These are phyloP conservation scores for Euzophera pinguis DNA, from an alignment of 2,888 invertebrate species.

Conservation along the genomic window DNA sequence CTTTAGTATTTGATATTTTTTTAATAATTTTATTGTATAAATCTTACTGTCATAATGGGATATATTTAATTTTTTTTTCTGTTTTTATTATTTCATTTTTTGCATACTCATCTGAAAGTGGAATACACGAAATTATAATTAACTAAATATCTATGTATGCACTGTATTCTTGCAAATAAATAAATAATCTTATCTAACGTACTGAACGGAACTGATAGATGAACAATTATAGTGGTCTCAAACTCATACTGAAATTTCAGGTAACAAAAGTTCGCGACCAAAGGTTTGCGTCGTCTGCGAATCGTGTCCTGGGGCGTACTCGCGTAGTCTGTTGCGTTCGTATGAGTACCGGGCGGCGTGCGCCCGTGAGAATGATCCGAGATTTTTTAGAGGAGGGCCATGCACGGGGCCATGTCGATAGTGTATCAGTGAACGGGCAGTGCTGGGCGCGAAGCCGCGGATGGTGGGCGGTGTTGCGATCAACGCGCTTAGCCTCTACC, in stretches of 20 bases:
- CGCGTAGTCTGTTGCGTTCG: conserved; percentile 30
- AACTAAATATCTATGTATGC: too few relatives aligned
- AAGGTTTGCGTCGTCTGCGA: conserved; percentile 35
- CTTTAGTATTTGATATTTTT: too few relatives aligned
- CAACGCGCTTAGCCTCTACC: conserved; percentile 21
- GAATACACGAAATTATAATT: too few relatives aligned
- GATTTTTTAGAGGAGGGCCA: conserved; percentile 43
- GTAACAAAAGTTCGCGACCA: conserved; percentile 25
- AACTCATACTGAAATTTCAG: conserved; percentile 13
- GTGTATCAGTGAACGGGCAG: conserved; percentile 44
- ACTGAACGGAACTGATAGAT: background rate
- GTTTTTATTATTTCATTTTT: too few relatives aligned
- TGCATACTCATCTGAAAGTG: too few relatives aligned
- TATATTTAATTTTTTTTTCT: too few relatives aligned
- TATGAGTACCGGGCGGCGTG: conserved; percentile 25
- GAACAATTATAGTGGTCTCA: background rate
- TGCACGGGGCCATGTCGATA: conserved; percentile 44
- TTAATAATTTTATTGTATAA: too few relatives aligned
- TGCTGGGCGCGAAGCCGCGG: conserved; percentile 46
- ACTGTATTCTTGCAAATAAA: too few relatives aligned
- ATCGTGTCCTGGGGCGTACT: conserved; percentile 44
- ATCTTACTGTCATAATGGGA: too few relatives aligned
- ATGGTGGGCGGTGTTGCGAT: conserved; percentile 38
- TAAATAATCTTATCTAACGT: too few relatives aligned
- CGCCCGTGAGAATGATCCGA: conserved; percentile 41